Conservation (phyloP, 2,113 vertebrate genomes). For the Uropsilus gracilis region DNA sequence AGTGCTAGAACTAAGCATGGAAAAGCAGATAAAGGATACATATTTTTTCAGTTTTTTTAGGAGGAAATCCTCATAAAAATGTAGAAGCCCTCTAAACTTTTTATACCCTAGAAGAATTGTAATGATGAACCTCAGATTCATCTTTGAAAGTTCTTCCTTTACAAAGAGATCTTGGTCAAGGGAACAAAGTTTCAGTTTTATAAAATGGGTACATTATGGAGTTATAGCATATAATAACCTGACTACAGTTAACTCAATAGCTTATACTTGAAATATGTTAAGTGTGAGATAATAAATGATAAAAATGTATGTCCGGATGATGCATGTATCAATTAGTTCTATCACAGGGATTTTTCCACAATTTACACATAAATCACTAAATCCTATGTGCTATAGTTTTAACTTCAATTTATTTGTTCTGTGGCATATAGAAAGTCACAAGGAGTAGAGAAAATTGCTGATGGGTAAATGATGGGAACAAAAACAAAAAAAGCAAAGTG, state of each 20-base stretch:
- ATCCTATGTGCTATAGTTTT: background rate
- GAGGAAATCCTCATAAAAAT: background rate
- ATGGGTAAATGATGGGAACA: too few relatives aligned
- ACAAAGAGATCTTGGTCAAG: background rate
- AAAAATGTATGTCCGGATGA: background rate
- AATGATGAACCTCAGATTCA: background rate
- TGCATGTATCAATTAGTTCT: background rate
- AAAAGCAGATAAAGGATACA: background rate
- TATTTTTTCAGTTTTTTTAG: background rate
- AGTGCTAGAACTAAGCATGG: background rate
- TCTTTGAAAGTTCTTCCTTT: background rate
- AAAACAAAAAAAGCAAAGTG: too few relatives aligned
- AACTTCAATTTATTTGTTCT: too few relatives aligned
- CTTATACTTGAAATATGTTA: background rate
- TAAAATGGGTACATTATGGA: background rate
- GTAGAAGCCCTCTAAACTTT: background rate
- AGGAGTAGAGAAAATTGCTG: too few relatives aligned
- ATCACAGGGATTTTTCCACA: background rate
- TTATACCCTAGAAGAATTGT: background rate
- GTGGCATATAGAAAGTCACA: too few relatives aligned
- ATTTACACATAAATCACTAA: background rate
- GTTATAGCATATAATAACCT: background rate
- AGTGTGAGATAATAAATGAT: background rate
- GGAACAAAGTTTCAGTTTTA: background rate
- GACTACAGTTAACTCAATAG: background rate